These are phyloP conservation scores for Atta texana DNA, from an alignment of 1,140 invertebrate genomes.

Conservation along the genomic window DNA sequence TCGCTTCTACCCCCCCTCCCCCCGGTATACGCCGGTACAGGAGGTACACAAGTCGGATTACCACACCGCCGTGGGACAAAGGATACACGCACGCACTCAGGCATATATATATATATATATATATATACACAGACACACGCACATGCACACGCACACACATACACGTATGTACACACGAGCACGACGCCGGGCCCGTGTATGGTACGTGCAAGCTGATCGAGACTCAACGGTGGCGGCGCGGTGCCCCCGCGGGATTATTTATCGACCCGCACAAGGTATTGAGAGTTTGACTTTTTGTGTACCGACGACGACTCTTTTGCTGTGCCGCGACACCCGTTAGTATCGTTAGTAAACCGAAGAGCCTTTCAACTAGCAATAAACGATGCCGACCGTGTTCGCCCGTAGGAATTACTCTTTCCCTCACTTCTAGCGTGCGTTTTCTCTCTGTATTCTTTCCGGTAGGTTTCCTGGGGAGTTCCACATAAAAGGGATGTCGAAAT, in stretches of 20 bases:
- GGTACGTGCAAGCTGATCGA: slow-evolving; percentile 18
- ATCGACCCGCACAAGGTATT: slow-evolving; percentile 71
- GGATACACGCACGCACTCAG: slow-evolving; percentile 69
- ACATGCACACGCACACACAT: no score
- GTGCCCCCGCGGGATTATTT: slow-evolving; percentile 63
- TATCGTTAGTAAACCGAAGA: slow-evolving; percentile 52
- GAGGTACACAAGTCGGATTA: slow-evolving; percentile 59
- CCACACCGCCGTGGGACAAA: slow-evolving; percentile 75
- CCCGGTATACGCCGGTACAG: slow-evolving; percentile 1
- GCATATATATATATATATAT: no score
- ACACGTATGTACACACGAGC: no score
- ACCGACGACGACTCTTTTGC: slow-evolving; percentile 48
- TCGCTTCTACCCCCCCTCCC: background rate
- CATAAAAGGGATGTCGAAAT: no score
- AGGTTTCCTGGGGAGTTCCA: no score
- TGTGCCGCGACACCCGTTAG: slow-evolving; percentile 48
- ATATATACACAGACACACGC: no score
- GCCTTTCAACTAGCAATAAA: slow-evolving; percentile 29
- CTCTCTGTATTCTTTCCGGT: background rate
- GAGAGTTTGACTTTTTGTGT: slow-evolving; percentile 47
- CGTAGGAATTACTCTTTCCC: background rate
- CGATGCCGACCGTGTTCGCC: background rate
- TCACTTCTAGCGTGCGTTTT: background rate
- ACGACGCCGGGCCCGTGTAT: background rate
- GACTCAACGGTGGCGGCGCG: slow-evolving; percentile 41